Evolutionary conservation across 2,113 vertebrate species (phyloP).

Genomic region (Chauna torquata): DNA sequence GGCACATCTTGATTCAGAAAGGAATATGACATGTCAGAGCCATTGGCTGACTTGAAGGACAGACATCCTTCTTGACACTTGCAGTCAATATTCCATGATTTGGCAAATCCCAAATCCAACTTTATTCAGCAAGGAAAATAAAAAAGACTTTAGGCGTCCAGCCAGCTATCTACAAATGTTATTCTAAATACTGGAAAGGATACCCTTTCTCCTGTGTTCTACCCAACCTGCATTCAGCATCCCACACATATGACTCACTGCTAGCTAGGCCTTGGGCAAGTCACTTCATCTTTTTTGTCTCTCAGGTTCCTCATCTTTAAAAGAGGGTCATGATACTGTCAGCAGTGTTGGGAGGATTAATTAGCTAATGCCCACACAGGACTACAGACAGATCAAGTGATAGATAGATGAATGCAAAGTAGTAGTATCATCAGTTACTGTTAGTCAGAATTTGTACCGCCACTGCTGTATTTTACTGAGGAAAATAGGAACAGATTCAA

Average conservation of each 20-base stretch:
- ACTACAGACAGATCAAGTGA: constrained; percentile 50
- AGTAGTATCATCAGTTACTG: constrained; percentile 41
- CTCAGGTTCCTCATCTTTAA: constrained; percentile 14
- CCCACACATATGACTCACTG: constrained; percentile 50
- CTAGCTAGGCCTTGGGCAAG: constrained; percentile 28
- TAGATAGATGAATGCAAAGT: constrained; percentile 18
- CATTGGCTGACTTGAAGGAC: neutral
- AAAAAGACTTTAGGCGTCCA: neutral
- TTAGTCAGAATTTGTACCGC: constrained; percentile 64
- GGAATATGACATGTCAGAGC: neutral
- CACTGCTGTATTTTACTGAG: neutral
- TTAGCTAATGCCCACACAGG: constrained; percentile 51
- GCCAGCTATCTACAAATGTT: neutral
- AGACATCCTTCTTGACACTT: neutral
- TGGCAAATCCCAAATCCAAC: neutral
- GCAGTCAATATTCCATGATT: neutral
- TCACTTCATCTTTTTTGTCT: constrained; percentile 48
- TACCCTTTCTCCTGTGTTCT: constrained; percentile 1
- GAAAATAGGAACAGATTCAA: neutral
- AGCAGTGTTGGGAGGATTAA: constrained; percentile 21
- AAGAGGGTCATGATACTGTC: constrained; percentile 45
- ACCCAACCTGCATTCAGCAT: constrained; percentile 27
- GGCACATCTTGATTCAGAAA: neutral
- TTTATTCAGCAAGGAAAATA: neutral
- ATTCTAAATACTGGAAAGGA: constrained; percentile 16